Evolutionary conservation across 1,140 invertebrate genomes (phyloP).

Genomic region (Ceratosolen fusciceps): DNA sequence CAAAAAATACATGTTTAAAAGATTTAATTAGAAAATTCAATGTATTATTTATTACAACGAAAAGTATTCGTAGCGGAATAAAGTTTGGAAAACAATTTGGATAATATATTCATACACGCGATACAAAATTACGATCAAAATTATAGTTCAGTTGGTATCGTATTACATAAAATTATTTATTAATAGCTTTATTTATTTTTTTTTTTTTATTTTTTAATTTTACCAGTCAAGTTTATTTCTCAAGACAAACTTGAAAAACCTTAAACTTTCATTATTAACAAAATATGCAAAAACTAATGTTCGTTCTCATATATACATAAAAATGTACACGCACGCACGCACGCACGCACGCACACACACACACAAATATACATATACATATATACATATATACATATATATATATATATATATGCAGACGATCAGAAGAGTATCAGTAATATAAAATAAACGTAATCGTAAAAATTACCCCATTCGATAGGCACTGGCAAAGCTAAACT

Average conservation of each 20-base stretch:
- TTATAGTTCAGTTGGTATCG: too few relatives aligned
- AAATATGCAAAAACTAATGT: constrained; percentile 14
- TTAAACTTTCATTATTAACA: not conserved
- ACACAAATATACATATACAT: not conserved
- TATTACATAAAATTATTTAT: too few relatives aligned
- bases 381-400: not conserved
- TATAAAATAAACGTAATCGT: not conserved
- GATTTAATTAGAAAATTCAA: too few relatives aligned
- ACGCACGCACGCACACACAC: not conserved
- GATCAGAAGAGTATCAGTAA: not conserved
- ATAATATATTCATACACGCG: too few relatives aligned
- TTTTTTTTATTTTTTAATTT: too few relatives aligned
- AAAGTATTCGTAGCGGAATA: constrained; percentile 1
- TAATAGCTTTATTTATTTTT: too few relatives aligned
- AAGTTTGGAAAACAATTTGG: not conserved
- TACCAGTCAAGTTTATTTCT: not conserved
- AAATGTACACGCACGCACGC: not conserved
- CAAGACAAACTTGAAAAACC: constrained; percentile 5
- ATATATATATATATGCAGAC: not conserved
- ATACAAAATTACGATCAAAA: too few relatives aligned
- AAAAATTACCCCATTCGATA: not conserved
- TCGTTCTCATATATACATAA: not conserved
- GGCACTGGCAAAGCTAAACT: not conserved
- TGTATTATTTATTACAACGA: too few relatives aligned
- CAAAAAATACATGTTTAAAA: too few relatives aligned